Evolutionary conservation across 2,797 vertebrate genomes (phyloP), one percentile per base, ranked within the genome.

Genomic region (Pelodytes ibericus): DNA sequence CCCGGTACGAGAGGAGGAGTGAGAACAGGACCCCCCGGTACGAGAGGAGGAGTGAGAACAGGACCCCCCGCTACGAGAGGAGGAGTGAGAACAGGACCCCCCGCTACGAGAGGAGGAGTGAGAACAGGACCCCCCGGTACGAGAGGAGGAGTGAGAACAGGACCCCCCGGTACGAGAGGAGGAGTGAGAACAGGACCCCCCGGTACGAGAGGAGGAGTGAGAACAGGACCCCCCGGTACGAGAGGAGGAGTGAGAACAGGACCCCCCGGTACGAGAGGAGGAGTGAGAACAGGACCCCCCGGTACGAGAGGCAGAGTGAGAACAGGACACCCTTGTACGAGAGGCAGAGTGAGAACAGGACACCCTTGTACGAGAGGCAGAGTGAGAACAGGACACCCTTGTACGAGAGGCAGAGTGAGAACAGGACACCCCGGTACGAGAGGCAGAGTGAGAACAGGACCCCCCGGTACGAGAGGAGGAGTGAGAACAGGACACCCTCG

Each of bases 71-170:
- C 31, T n/a, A 36, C 1, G 31, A n/a, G n/a, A n/a, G 39, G 2
- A 33, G 27, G 31, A 22, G 5, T 41, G 2, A 36, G 33, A 60
- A 1, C 9, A 3, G 5, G 7, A 31, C 58, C 15, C 8, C 30
- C 26, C 30, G 20, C 25, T 4, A 2, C 0, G 30, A n/a, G n/a
- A n/a, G 33, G 2, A 6, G 0, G 1, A 39, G 4, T 0, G 0
- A 9, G 13, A 0, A 7, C 7, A 5, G 11, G n/a, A 22, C 9
- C 16, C 13, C n/a, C 4, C 9, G 18, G 36, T 0, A 11, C 2
- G n/a, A n/a, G n/a, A n/a, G 18, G 13, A 22, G 18, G 1, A 9
- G 9, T 20, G 10, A 22, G 13, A 2, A 15, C 10, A 3, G 8
- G 7, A 58, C 25, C 25, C 3, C 25, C 56, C 25, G 24, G 26